phyloP scores from a whole-genome alignment of 1,140 invertebrate genomes.

The Cotesia typhae region DNA sequence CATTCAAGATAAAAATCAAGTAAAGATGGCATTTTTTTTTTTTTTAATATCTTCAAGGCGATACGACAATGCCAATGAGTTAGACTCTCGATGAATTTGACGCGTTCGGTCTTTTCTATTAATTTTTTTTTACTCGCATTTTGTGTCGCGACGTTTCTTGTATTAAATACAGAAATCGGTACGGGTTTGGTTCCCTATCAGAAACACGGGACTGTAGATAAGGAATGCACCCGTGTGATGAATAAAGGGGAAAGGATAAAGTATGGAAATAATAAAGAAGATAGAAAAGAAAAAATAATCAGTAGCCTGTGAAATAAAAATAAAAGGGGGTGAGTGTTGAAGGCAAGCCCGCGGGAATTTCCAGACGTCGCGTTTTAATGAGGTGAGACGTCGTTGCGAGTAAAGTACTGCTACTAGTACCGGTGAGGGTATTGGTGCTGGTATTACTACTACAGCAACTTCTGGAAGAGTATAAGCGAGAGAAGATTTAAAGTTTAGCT shows the following conservation, averaged over 20 bases:
- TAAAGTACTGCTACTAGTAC: slow-evolving; percentile 47
- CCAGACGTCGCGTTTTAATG: slow-evolving; percentile 49
- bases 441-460: too few species aligned
- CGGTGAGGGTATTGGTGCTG: too few species aligned
- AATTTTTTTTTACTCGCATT: slow-evolving; percentile 6
- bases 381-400: slow-evolving; percentile 51
- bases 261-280: background rate
- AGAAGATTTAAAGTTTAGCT: slow-evolving; percentile 61
- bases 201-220: background rate
- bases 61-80: slow-evolving; percentile 40
- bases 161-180: too few species aligned
- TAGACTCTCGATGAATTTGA: slow-evolving; percentile 48
- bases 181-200: background rate
- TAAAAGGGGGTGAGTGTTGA: slow-evolving; percentile 10
- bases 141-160: too few species aligned
- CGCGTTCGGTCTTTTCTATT: slow-evolving; percentile 41
- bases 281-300: background rate
- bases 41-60: background rate
- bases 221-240: background rate
- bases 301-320: slow-evolving; percentile 3
- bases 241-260: background rate
- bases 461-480: slow-evolving; percentile 39
- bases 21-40: slow-evolving; percentile 36
- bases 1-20: background rate
- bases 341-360: slow-evolving; percentile 34